These are phyloP conservation scores for Sarcophaga variegata DNA, from an alignment of 2,888 invertebrate species.

Conservation along the genomic window DNA sequence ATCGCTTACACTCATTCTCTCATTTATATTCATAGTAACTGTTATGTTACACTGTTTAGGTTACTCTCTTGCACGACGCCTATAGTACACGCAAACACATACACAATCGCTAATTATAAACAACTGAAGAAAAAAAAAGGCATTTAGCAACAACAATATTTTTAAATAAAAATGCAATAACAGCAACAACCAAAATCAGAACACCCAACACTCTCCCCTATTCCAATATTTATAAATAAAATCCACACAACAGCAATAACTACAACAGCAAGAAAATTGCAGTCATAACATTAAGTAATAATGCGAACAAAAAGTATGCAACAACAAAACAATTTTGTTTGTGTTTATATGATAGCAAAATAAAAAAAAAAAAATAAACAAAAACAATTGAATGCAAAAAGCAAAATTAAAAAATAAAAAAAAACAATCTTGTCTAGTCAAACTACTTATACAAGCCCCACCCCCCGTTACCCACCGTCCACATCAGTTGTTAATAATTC, in stretches of 20 bases:
- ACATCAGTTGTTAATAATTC: background rate
- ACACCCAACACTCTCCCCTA: background rate
- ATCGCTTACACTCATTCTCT: too few species aligned
- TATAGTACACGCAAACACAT: background rate
- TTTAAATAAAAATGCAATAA: constrained; percentile 13
- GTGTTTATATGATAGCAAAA: background rate
- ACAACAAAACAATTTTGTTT: background rate
- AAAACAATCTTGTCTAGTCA: constrained; percentile 39
- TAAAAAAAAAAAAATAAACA: constrained; percentile 11
- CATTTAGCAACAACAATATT: background rate
- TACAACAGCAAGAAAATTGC: constrained; percentile 38
- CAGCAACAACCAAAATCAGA: constrained; percentile 10
- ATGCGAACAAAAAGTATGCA: background rate
- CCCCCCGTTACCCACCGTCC: background rate
- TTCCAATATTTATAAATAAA: background rate
- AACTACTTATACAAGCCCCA: background rate
- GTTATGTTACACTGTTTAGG: too few species aligned
- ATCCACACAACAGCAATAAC: constrained; percentile 3
- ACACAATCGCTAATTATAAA: background rate
- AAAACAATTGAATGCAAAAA: constrained; percentile 35
- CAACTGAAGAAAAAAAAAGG: background rate
- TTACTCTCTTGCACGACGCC: too few species aligned
- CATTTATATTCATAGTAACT: too few species aligned
- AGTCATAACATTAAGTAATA: constrained; percentile 59
- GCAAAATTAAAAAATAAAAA: too few species aligned